Evolutionary conservation across 2,113 vertebrate genomes (phyloP).

Genomic region (Oreotrochilus melanogaster): DNA sequence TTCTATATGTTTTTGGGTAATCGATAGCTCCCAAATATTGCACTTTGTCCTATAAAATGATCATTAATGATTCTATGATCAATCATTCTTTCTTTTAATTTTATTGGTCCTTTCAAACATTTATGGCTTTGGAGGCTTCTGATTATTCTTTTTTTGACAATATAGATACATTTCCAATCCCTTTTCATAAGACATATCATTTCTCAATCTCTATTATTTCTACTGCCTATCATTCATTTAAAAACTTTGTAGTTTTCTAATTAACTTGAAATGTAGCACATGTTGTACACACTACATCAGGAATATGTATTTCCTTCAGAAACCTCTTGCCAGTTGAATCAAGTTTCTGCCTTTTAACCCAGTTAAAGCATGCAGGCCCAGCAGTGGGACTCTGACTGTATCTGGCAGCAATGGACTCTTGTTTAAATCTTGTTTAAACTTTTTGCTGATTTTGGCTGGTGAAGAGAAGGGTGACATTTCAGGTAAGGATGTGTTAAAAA

Average conservation of each 20-base stretch:
- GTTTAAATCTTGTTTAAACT: background rate
- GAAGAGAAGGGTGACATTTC: background rate
- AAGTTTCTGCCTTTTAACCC: background rate
- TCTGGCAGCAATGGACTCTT: background rate
- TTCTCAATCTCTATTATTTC: background rate
- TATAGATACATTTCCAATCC: background rate
- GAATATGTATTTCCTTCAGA: background rate
- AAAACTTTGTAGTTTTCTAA: background rate
- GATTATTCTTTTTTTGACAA: background rate
- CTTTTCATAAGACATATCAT: background rate
- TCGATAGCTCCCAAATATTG: background rate
- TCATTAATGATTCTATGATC: background rate
- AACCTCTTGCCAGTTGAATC: background rate
- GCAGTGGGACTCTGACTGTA: rapidly evolving
- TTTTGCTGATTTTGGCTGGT: background rate
- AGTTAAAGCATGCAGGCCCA: background rate
- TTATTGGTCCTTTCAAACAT: background rate
- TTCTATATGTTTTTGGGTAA: background rate
- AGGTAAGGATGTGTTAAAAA: background rate
- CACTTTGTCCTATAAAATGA: background rate
- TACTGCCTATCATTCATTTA: background rate
- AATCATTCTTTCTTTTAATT: background rate
- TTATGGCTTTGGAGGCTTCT: background rate
- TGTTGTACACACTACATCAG: too few species aligned
- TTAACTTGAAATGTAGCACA: background rate